Base-by-base conservation (phyloP, 2,888 invertebrate genomes). In the Ectemnius continuus region DNA sequence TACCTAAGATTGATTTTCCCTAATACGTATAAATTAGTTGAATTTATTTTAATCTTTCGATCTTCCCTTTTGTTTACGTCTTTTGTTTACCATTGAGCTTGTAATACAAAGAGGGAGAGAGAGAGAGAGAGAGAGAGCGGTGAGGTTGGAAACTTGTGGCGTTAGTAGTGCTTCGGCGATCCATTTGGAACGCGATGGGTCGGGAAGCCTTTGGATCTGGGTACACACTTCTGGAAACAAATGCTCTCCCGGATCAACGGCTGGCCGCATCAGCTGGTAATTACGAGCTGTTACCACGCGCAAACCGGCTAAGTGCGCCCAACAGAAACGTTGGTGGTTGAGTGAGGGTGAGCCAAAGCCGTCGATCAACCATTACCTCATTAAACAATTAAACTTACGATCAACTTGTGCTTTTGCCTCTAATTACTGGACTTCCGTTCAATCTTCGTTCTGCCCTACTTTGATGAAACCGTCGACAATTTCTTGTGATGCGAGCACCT, bases 371-470 rank as follows among this genome's bases (percentile, higher is more conserved):
- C 81, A 76, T 84, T 84, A 82, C 83, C 84, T 86, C 84, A 85
- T 86, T 86, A 83, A 80, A 82, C 85, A 85, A 86, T 87, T 87
- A 84, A 88, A 88, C 88, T 89, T 88, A 89, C 85, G 87, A 87
- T 75, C 83, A 83, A 83, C 75, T 81, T 82, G 11, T 36, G 36
- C 36, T 5, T 2, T 8, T 36, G 36, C 6, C 36, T 36, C 80
- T 82, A 82, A 82, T 82, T 76, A 70, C 70, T 56, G 73, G 57
- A 28, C 72, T 77, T 66, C 63, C 61, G 68, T 74, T 77, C 69
- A 74, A 70, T 82, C 76, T 75, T 78, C 20, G 36, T 62, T 70
- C 72, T 78, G 73, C 64, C 74, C 47, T 76, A 71, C 75, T 78
- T 75, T 36, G 8, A 36, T 36, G 1, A 11, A 11, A 8, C 8